Conservation (phyloP, 1,140 invertebrate genomes). For the Chrysoperla carnea region DNA sequence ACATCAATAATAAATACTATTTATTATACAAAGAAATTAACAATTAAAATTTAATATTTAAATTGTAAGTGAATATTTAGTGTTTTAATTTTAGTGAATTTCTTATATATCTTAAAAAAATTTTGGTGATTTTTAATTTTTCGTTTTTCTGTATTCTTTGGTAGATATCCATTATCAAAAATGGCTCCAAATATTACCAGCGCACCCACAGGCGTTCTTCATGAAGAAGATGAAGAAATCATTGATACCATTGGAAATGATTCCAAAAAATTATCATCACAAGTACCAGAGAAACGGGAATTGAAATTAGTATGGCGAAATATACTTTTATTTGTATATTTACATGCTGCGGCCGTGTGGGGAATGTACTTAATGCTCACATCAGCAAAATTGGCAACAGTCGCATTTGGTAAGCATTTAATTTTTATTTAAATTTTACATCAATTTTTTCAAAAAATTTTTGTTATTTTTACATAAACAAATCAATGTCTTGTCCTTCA, state of each 20-base stretch:
- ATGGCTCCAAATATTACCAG: conserved; percentile 43
- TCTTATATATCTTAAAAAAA: too few relatives aligned
- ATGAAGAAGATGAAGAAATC: conserved; percentile 39
- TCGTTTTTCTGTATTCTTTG: too few relatives aligned
- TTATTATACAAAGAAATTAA: too few relatives aligned
- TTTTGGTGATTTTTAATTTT: too few relatives aligned
- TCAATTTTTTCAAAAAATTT: not conserved
- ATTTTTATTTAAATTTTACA: not conserved
- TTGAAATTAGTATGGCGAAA: conserved; percentile 81
- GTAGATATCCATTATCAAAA: conserved; percentile 3
- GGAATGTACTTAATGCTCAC: conserved; percentile 66
- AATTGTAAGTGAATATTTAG: too few relatives aligned
- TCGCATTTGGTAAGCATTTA: conserved; percentile 49
- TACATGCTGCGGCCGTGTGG: conserved; percentile 78
- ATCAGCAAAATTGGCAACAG: conserved; percentile 58
- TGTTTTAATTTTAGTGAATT: too few relatives aligned
- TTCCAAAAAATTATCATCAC: conserved; percentile 16
- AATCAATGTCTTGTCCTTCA: not conserved
- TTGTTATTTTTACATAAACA: not conserved
- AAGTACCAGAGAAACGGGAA: conserved; percentile 24
- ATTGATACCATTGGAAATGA: conserved; percentile 27
- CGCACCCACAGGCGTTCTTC: conserved; percentile 39
- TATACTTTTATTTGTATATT: conserved; percentile 61
- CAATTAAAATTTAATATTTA: too few relatives aligned
- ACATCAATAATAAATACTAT: too few relatives aligned